These are phyloP conservation scores for Habrosyne pyritoides DNA, from an alignment of 2,888 invertebrate species.

Conservation along the genomic window DNA sequence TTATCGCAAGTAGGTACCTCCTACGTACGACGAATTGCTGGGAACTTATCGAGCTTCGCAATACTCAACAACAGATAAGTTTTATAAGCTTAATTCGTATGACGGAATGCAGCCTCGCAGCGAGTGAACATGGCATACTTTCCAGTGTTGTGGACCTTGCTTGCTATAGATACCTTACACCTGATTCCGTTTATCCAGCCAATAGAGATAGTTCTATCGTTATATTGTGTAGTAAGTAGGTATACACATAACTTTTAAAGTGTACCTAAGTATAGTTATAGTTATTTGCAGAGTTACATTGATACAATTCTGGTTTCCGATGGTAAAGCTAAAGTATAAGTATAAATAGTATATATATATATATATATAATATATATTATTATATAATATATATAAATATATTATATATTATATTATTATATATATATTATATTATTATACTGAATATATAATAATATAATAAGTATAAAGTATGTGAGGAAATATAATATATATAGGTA, in stretches of 20 bases:
- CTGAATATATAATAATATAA: too few relatives aligned
- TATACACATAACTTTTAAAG: slow-evolving; percentile 22
- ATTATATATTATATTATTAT: too few relatives aligned
- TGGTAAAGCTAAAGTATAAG: too few relatives aligned
- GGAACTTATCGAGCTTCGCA: slow-evolving; percentile 2
- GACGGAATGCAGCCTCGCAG: slow-evolving; percentile 51
- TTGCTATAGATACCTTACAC: slow-evolving; percentile 40
- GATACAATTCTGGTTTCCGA: background rate
- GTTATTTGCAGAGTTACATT: background rate
- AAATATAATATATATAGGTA: too few relatives aligned
- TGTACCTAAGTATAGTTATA: too few relatives aligned
- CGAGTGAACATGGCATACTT: slow-evolving; percentile 58
- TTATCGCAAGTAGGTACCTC: background rate
- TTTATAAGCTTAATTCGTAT: slow-evolving; percentile 30
- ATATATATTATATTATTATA: too few relatives aligned
- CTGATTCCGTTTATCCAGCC: slow-evolving; percentile 38
- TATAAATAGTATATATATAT: too few relatives aligned
- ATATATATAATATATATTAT: too few relatives aligned
- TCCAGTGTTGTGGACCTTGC: slow-evolving; percentile 60
- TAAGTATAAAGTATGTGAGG: too few relatives aligned
- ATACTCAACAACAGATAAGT: background rate
- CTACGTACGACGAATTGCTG: background rate
- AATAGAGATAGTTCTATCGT: slow-evolving; percentile 33
- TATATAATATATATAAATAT: too few relatives aligned
- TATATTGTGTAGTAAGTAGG: slow-evolving; percentile 28